Base-by-base conservation (phyloP, 2,113 vertebrate species). In the Oncorhynchus gorbuscha region DNA sequence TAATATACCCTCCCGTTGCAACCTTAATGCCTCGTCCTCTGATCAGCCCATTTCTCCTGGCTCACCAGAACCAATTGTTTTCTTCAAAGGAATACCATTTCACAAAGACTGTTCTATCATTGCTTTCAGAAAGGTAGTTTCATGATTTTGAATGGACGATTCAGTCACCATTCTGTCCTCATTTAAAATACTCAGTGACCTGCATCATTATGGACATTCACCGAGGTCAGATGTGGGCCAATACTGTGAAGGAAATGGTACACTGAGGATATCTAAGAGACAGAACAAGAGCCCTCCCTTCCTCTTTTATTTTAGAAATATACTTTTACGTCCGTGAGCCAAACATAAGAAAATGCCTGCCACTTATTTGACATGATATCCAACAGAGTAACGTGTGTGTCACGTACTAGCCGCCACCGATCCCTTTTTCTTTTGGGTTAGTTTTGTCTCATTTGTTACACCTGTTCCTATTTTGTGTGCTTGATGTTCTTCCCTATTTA, bases 111-210 rank as follows among this genome's bases (percentile, higher is more conserved):
- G 74, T 79, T 81, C 76, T n/a, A 20, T 75, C 75, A 76, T 61
- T 79, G 74, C 64, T 30, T 79, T 84, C 68, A 77, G 79, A 83
- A 82, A 79, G 35, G 59, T 74, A 16, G 68, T 62, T 89, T 77
- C 72, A 79, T 79, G 81, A 80, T 89, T 89, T 82, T 89, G 82
- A 91, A 92, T 87, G 81, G 80, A 81, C 88, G 82, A 83, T 90
- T 89, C 87, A 85, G 83, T 76, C 78, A 45, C 81, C 83, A 79
- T 78, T 83, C 64, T 22, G 64, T 73, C 76, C 75, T 86, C 74
- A 79, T 86, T 90, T 86, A 76, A 68, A 83, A 66, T 3, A 77
- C 76, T 86, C 88, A 74, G 77, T 89, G 91, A 92, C 89, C 91
- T 85, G 82, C 88, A 83, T 88, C 88, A 79, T 82, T 82, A 80